A percentile compares a stretch with the other conserved stretches of the same genome.
phyloP scores from a whole-genome alignment of 2,113 vertebrate genomes.

The Oreocharis arfaki region DNA sequence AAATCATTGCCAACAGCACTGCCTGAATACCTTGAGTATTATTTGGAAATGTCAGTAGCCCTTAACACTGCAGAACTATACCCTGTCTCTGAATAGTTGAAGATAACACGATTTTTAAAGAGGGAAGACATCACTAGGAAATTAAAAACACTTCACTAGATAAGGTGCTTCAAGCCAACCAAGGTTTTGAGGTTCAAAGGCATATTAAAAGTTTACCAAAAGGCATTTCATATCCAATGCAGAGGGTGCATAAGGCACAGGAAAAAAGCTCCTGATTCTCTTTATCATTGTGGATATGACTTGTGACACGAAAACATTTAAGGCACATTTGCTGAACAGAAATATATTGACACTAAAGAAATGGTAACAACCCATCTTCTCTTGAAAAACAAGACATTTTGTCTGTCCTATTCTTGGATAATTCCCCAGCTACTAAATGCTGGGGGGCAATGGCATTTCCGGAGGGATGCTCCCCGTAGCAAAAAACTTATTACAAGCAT shows the following conservation, averaged over 20 bases:
- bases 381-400: not conserved
- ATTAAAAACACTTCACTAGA: not conserved
- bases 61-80: not conserved
- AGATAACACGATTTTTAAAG: not conserved
- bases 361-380: not conserved
- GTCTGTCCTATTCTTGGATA: not conserved
- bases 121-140: not conserved
- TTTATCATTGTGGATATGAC: not conserved
- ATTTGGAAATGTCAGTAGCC: not conserved
- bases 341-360: not conserved
- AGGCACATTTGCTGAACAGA: not conserved
- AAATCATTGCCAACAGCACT: not conserved
- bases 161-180: not conserved
- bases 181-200: not conserved
- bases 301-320: not conserved
- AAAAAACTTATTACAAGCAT: not conserved
- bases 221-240: not conserved
- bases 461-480: not conserved
- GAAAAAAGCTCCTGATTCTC: not conserved
- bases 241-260: not conserved
- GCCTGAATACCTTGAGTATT: not conserved
- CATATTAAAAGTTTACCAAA: not conserved
- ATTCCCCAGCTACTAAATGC: not conserved
- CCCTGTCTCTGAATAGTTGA: not conserved
- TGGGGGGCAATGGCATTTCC: not conserved